Evolutionary conservation across 2,888 invertebrate species (phyloP), one percentile per base, ranked within the genome.

Genomic region (Actias luna): DNA sequence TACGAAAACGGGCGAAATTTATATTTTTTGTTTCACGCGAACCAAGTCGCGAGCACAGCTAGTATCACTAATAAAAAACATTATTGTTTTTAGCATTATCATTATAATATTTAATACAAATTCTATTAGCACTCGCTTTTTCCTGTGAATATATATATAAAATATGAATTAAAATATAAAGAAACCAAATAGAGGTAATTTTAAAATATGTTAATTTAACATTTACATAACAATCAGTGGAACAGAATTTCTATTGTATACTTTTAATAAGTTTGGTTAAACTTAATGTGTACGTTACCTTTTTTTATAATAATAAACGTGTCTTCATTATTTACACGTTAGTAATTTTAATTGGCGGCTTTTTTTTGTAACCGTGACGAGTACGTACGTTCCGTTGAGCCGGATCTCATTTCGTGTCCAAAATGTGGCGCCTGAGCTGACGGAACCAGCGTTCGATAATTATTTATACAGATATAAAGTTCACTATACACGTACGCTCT

Each of bases 351-450:
- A 55, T 31, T 61, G 33, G 39, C 27, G 18, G 27, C 14, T 39
- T 42, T 36, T 61, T 57, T 57, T 61, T 52, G 55, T 18, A 22
- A 22, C 55, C 25, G 60, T 60, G 59, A 55, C 60, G 63, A 42
- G 64, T 64, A 33, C 60, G 64, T 52, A 33, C 52, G 42, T 25
- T 61, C 61, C 16, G 35, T 35, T 25, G 39, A 79, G 77, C 79
- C 78, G 81, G 80, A 84, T 84, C 78, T 79, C 69, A 70, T 65
- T 73, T 68, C 68, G 73, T 70, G 70, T 73, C 74, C 72, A 77
- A 83, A 82, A 74, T 75, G 79, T 85, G 87, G 87, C 88, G 88
- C 88, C 84, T 80, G 76, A 77, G 74, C 76, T 80, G 80, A 83
- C 81, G 77, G 76, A 82, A 79, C 75, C 71, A 66, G 68, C 70